Evolutionary conservation across 2,113 vertebrate species (phyloP), one percentile per base, ranked within the genome.

Genomic region (Alethe diademata): DNA sequence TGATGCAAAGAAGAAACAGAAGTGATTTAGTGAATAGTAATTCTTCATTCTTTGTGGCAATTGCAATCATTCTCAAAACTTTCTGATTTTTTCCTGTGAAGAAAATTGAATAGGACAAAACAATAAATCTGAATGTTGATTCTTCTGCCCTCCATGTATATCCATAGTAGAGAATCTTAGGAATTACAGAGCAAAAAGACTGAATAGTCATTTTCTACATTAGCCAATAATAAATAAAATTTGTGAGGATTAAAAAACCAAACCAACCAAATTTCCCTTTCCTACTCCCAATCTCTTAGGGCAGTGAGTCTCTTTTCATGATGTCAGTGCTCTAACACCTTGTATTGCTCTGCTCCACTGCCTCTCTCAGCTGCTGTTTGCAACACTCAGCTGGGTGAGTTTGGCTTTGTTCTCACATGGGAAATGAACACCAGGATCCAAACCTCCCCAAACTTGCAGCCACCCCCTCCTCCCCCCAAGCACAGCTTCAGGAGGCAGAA

Each of bases 331-430:
- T 75, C 35, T 56, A 57, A 48, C 33, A n/a, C 45, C n/a, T 45
- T 5, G 8, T 4, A 7, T 2, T 1, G 7, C 58, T 53, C 74
- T 9, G 61, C 38, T 47, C 19, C 70, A 4, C 9, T 35, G n/a
- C 7, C 38, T 18, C 51, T 42, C 47, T 33, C 53, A 57, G 58
- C 12, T 73, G 78, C 69, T 35, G 15, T 43, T 56, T 38, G 73
- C 69, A 56, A 1, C 20, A 1, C 12, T 23, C 57, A 64, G 58
- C 76, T 64, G 6, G 26, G 14, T 5, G 26, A 29, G 16, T 13
- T 0, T 17, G 53, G 35, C 43, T 53, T 35, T 65, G 45, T 5
- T 62, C 42, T 67, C 79, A 12, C 0, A 3, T 0, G 36, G 38
- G 50, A 76, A 76, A 56, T 0, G 0, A 91, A 11, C 10, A 1